Conservation (phyloP, 2,888 invertebrate species). For the Eupeodes latifasciatus region DNA sequence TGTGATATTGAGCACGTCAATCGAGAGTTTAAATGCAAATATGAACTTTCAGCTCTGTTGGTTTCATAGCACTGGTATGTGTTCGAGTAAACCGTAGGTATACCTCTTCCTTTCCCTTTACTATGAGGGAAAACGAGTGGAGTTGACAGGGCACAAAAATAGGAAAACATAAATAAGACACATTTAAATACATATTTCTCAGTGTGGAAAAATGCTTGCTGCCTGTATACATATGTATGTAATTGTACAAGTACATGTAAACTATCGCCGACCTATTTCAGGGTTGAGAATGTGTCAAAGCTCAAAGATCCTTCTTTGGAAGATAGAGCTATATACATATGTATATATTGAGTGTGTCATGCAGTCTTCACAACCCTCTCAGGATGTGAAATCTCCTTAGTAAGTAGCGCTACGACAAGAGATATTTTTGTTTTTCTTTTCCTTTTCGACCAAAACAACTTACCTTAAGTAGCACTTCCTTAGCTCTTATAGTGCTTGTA, state of each 20-base stretch:
- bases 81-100: neutral
- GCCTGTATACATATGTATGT: too few species aligned
- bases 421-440: neutral
- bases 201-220: constrained; percentile 18
- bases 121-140: constrained; percentile 29
- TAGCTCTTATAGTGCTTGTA: constrained; percentile 21
- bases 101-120: too few species aligned
- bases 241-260: constrained; percentile 6
- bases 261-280: neutral
- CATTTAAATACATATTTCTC: constrained; percentile 33
- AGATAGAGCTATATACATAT: neutral
- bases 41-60: constrained; percentile 40
- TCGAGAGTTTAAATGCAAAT: constrained; percentile 65
- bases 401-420: neutral
- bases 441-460: constrained; percentile 47
- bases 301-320: constrained; percentile 33
- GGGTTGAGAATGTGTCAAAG: constrained; percentile 46
- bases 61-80: neutral
- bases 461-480: constrained; percentile 51
- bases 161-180: constrained; percentile 14
- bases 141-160: constrained; percentile 53
- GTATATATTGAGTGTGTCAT: neutral
- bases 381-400: constrained; percentile 8
- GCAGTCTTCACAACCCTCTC: constrained; percentile 41
- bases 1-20: constrained; percentile 67